phyloP scores from a whole-genome alignment of 1,140 invertebrate species.

The Sycophaga agraensis region DNA sequence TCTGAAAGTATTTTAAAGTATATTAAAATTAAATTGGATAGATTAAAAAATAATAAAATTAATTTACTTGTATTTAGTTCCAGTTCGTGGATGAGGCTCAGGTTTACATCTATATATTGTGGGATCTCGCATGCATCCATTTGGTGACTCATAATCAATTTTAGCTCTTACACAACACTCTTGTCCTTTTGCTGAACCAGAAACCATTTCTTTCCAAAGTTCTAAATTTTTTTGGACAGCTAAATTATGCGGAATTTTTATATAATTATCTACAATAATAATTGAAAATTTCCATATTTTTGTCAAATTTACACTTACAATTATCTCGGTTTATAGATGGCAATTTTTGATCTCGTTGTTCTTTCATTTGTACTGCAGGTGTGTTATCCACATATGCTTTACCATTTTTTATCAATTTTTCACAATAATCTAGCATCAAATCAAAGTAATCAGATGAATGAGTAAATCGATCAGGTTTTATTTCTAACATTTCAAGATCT shows the following conservation, averaged over 20 bases:
- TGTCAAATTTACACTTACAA: conserved; percentile 58
- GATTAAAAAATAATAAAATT: background rate
- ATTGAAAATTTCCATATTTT: background rate
- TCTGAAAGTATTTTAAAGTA: conserved; percentile 57
- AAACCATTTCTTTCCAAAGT: conserved; percentile 95
- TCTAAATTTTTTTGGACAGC: conserved; percentile 84
- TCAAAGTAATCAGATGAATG: conserved; percentile 98
- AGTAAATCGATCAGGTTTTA: conserved; percentile 91
- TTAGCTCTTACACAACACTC: conserved; percentile 94
- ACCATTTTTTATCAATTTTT: conserved; percentile 81
- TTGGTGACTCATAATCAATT: conserved; percentile 95
- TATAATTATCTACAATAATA: background rate
- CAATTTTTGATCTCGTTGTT: conserved; percentile 84
- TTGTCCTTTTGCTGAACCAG: conserved; percentile 75
- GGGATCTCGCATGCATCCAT: conserved; percentile 98
- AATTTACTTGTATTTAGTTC: conserved; percentile 89
- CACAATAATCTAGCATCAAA: conserved; percentile 83
- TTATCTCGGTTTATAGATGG: conserved; percentile 88
- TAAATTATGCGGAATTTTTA: conserved; percentile 45
- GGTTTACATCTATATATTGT: conserved; percentile 99
- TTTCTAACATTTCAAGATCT: conserved; percentile 88
- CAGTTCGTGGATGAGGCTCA: conserved; percentile 90
- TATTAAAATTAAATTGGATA: conserved; percentile 14
- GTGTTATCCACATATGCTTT: conserved; percentile 98
- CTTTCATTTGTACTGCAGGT: conserved; percentile 91